phyloP scores from a whole-genome alignment of 2,797 vertebrate genomes.

The Mormyrops boulengeri region DNA sequence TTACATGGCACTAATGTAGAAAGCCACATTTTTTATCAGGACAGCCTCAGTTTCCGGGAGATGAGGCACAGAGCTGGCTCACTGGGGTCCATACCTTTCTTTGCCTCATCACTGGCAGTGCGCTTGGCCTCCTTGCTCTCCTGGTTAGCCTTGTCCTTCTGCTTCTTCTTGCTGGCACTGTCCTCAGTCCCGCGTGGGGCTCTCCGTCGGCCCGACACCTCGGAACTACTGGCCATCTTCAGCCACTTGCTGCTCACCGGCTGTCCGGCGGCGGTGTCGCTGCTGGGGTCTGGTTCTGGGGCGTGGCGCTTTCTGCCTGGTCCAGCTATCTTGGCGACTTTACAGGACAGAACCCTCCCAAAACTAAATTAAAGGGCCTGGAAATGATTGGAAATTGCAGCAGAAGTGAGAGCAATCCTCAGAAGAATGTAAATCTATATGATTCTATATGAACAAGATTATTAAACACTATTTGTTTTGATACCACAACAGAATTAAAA shows the following conservation, averaged over 20 bases:
- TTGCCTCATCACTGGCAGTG: conserved; percentile 48
- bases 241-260: conserved; percentile 88
- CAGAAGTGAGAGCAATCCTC: not conserved
- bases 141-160: conserved; percentile 91
- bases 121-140: conserved; percentile 88
- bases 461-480: not conserved
- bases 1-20: not conserved
- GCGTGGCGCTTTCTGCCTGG: conserved; percentile 93
- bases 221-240: conserved; percentile 86
- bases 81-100: conserved; percentile 63
- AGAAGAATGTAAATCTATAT: not conserved
- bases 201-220: conserved; percentile 66
- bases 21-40: not conserved
- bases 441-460: not conserved
- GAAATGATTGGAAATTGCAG: not conserved
- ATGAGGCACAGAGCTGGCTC: not conserved
- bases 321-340: conserved; percentile 99
- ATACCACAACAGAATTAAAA: not conserved
- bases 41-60: not conserved
- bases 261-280: conserved; percentile 79
- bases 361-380: conserved; percentile 76
- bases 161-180: conserved; percentile 85
- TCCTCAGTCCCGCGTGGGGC: conserved; percentile 70
- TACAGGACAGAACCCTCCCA: conserved; percentile 76
- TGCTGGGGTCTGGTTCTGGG: conserved; percentile 96